Evolutionary conservation across 2,113 vertebrate genomes (phyloP).

Genomic region (Apodemus sylvaticus): DNA sequence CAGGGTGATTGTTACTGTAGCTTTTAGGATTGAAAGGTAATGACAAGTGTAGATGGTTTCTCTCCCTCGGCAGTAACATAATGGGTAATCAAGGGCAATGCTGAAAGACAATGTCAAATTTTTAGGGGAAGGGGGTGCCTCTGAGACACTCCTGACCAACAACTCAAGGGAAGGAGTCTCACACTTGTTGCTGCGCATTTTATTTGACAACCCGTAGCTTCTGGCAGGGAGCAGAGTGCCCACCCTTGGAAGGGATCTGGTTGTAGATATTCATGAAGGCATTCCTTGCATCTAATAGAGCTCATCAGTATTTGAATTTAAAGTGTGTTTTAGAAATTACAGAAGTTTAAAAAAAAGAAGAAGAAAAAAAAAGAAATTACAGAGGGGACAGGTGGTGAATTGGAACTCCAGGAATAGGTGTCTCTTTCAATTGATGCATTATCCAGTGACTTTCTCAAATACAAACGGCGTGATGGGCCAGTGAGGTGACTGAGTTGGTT

Average conservation of each 20-base stretch:
- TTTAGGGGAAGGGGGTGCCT: neutral
- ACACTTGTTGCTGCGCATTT: neutral
- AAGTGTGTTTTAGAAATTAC: neutral
- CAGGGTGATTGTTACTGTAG: neutral
- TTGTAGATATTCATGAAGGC: neutral
- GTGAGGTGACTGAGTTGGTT: neutral
- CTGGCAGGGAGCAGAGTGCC: neutral
- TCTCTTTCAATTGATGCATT: neutral
- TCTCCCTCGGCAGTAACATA: neutral
- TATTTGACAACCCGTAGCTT: neutral
- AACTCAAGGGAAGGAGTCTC: neutral
- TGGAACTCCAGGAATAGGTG: neutral
- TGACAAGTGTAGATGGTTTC: neutral
- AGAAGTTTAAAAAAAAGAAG: no score
- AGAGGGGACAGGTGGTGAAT: no score
- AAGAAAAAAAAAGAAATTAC: neutral
- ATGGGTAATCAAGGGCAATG: neutral
- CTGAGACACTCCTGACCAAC: neutral
- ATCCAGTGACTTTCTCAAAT: no score
- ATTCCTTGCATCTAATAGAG: neutral
- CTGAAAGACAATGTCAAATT: neutral
- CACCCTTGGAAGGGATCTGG: neutral
- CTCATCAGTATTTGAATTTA: neutral
- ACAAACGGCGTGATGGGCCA: neutral
- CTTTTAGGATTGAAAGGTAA: neutral